phyloP scores from a whole-genome alignment of 2,113 vertebrate species.

The Podilymbus podiceps region DNA sequence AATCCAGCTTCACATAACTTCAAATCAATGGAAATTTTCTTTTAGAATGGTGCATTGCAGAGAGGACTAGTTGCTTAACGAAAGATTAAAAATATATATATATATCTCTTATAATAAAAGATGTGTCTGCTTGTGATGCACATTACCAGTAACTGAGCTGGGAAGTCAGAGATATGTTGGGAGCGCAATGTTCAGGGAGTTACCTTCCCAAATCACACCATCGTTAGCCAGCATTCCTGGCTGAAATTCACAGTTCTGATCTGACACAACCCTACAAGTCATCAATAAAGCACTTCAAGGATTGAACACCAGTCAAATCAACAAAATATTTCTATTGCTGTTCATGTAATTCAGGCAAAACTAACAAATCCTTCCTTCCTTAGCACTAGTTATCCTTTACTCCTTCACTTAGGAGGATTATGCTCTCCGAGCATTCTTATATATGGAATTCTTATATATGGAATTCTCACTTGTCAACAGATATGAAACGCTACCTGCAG shows the following conservation, averaged over 20 bases:
- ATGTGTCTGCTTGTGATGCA: not conserved
- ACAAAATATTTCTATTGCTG: not conserved
- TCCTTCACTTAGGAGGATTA: too few species aligned
- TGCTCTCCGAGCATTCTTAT: too few species aligned
- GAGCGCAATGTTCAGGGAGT: not conserved
- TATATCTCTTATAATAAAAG: not conserved
- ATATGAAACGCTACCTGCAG: not conserved
- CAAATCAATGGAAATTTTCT: not conserved
- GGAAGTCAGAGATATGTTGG: not conserved
- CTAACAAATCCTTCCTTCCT: not conserved
- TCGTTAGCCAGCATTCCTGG: not conserved
- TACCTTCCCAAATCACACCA: not conserved
- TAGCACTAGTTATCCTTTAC: not conserved
- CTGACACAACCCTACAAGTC: not conserved
- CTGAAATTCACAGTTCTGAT: not conserved
- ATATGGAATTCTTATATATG: not conserved
- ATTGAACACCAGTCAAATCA: not conserved
- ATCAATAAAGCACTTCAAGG: not conserved
- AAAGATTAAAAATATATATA: not conserved
- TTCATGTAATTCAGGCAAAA: not conserved
- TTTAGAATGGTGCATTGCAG: not conserved
- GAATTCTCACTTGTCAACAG: not conserved
- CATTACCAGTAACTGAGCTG: not conserved
- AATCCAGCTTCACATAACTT: not conserved
- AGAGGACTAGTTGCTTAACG: not conserved